Evolutionary conservation across 2,797 vertebrate genomes (phyloP).

Genomic region (Sus cebifrons): DNA sequence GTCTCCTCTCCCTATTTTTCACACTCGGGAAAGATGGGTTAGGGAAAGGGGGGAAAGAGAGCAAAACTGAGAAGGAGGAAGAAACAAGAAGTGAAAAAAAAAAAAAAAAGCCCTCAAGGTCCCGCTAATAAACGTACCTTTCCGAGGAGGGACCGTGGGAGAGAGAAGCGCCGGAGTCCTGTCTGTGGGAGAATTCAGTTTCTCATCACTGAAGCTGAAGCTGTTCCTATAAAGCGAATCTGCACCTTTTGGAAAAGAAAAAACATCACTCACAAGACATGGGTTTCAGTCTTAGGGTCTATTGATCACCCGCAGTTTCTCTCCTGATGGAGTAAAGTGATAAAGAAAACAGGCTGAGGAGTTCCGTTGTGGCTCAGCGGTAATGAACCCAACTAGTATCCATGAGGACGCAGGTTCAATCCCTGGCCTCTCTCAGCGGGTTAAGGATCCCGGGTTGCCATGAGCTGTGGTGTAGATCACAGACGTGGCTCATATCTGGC

Average conservation of each 20-base stretch:
- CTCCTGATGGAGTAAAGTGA: neutral
- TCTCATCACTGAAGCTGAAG: conserved; percentile 97
- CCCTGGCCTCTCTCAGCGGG: too few species aligned
- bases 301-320: neutral
- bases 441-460: too few species aligned
- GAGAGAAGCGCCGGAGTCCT: conserved; percentile 91
- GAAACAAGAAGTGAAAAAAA: neutral
- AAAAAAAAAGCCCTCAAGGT: too few species aligned
- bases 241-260: conserved; percentile 92
- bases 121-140: conserved; percentile 89
- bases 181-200: conserved; percentile 94
- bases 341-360: neutral
- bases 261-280: neutral
- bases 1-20: neutral
- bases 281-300: neutral
- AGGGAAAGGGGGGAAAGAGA: neutral
- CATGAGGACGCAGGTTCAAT: too few species aligned
- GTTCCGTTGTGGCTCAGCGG: neutral
- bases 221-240: conserved; percentile 96
- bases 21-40: neutral
- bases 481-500: too few species aligned
- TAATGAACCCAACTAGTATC: neutral
- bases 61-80: neutral
- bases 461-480: too few species aligned
- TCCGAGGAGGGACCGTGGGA: conserved; percentile 92